Base-by-base conservation (phyloP, 92 coral and sea anemone species). In the Epizoanthus fatuus region DNA sequence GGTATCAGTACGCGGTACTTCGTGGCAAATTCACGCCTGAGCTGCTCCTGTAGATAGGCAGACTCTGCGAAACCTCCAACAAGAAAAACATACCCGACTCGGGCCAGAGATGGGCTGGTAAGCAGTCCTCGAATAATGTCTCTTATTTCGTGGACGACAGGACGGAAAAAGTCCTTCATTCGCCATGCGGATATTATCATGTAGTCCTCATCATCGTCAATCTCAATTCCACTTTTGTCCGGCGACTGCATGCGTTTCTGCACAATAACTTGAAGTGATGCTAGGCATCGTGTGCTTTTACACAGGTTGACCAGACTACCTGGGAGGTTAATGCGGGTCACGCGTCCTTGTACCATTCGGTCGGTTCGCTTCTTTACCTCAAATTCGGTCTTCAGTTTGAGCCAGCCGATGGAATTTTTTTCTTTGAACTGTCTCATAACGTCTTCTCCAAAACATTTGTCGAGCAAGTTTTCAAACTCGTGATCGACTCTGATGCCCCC, bases 21-120 rank as follows among this genome's bases (percentile, higher is more conserved):
- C 2, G 53, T 51, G 32, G 83, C 37, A 20, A 89, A 92, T 25
- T 84, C 83, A 2, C 57, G 72, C 19, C 13, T 59, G 60, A 89
- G 47, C 10, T 81, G 88, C 6, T 62, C 55, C 7, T 81, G 86
- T 35, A 92, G 83, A 1, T 76, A 87, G 4, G 69, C 52, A 44
- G 93, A 84, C 64, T 92, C 91, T 6, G 95, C 82, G 44, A 92
- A 92, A 3, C 95, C 93, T 38, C 95, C 93, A 0, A 92, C 95
- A 10, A 92, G 73, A 69, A 92, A 92, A 75, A 92, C 17, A 42
- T 82, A 81, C 65, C 80, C 69, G 32, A 92, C 83, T 8, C 40
- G 45, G 0, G 78, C 40, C 5, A 86, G 63, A 42, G 44, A 42
- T 54, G 63, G 63, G 20, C 82, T 77, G 2, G 51, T 51, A 3